A percentile compares a stretch with the other conserved stretches of the same genome.
phyloP scores from a whole-genome alignment of 2,113 vertebrate genomes.

The Bettongia penicillata region DNA sequence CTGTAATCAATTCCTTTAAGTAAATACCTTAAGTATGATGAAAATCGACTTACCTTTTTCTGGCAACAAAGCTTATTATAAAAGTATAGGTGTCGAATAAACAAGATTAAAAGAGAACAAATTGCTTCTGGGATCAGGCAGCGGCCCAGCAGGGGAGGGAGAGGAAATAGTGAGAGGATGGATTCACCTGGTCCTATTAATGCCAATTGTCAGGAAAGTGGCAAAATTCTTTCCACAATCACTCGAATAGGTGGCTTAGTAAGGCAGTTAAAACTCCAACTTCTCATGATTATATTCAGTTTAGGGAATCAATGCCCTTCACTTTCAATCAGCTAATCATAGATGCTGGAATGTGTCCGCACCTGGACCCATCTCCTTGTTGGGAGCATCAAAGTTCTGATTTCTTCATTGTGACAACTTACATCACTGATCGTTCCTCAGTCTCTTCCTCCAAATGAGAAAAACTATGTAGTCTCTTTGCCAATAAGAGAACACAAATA shows the following conservation, averaged over 20 bases:
- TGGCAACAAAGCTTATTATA: neutral
- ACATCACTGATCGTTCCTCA: neutral
- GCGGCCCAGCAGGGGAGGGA: neutral
- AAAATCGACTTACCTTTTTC: neutral
- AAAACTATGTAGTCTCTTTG: neutral
- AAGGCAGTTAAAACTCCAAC: neutral
- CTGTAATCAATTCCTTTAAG: neutral
- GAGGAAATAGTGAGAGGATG: neutral
- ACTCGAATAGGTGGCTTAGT: neutral
- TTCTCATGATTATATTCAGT: neutral
- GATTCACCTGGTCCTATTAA: neutral
- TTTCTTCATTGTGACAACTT: neutral
- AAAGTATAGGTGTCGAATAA: neutral
- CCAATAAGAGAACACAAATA: neutral
- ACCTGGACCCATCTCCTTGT: neutral
- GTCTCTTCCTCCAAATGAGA: neutral
- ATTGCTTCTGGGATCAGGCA: neutral
- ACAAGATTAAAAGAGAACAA: neutral
- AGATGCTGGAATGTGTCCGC: neutral
- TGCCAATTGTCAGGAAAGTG: neutral
- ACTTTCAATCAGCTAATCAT: neutral
- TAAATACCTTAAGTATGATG: neutral
- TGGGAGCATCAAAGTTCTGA: neutral
- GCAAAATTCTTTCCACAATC: neutral
- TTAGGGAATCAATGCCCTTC: neutral